Base-by-base conservation (phyloP, 1,140 invertebrate species). In the Drosophila murphyi region DNA sequence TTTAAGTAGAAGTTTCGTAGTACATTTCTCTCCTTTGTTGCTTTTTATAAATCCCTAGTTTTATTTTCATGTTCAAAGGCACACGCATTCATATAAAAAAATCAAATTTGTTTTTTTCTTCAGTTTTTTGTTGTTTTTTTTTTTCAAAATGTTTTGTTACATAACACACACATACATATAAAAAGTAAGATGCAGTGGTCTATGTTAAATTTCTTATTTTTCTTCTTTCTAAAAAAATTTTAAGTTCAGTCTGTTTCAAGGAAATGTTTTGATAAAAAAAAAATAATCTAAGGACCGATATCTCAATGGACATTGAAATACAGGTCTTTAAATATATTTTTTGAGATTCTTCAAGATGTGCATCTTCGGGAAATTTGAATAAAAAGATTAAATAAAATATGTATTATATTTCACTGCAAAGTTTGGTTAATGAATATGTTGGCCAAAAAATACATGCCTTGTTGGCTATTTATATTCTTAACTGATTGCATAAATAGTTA, bases 171-270 rank as follows among this genome's bases (percentile, higher is more conserved):
- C 71, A 32, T 60, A 60, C 71, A 73, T 76, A 72, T 69, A 56
- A 75, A 82, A 79, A 73, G 56, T 79, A 79, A 69, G 79, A 76
- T 82, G 71, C 78, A 78, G 82, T 75, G 50, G 75, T 82, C 59
- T 62, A 76, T 64, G 65, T 54, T 77, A 12, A 54, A 32, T 54
- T 60, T 59, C 61, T 43, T 70, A 39, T 51, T 54, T 76, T 72
- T 71, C 76, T 54, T 69, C 8, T 57, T 8, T n/a, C 10, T 43
- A 43, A 43, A 75, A 87, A 87, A 76, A 88, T 72, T 69, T 76
- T 72, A 87, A 76, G 75, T 87, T 87, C 83, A 87, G 83, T 87
- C 83, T 87, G 83, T 87, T 87, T 87, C 76, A 88, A 87, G 83
- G 83, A 87, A 87, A 88, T 87, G 83, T 88, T 88, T 88, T 83